Conservation (phyloP, 2,797 vertebrate genomes). For the Sitta carolinensis region DNA sequence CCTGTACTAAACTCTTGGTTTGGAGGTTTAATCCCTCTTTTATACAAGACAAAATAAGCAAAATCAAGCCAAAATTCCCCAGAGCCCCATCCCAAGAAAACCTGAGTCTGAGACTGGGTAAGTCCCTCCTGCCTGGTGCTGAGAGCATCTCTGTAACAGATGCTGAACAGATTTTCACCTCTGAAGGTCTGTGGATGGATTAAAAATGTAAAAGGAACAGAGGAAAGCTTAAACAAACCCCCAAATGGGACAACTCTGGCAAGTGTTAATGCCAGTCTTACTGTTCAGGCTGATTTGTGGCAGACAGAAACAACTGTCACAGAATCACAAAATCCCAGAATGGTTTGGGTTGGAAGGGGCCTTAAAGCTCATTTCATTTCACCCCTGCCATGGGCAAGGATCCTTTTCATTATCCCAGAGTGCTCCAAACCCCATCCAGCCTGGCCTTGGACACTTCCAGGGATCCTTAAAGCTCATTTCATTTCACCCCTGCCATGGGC, state of each 20-base stretch:
- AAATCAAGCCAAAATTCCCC: not conserved
- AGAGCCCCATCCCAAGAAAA: not conserved
- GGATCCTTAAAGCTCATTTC: not conserved
- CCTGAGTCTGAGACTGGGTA: not conserved
- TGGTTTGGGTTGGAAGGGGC: not conserved
- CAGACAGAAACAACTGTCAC: not conserved
- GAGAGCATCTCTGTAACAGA: not conserved
- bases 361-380: not conserved
- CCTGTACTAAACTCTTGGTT: not conserved
- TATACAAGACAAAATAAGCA: not conserved
- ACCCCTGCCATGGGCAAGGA: not conserved
- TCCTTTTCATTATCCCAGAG: fast-evolving
- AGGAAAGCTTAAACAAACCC: not conserved
- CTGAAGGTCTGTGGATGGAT: not conserved
- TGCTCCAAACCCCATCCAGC: fast-evolving
- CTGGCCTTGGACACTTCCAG: not conserved
- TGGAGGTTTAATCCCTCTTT: not conserved
- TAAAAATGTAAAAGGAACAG: not conserved
- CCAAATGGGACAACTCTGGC: not conserved
- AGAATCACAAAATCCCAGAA: not conserved
- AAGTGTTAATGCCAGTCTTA: not conserved
- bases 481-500: not conserved
- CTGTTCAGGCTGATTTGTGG: not conserved
- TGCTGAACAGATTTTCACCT: not conserved
- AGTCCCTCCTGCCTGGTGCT: not conserved